Percentiles rank a stretch among this genome's conserved stretches.
These are phyloP conservation scores for Tarsius wallacei DNA, from an alignment of 2,797 vertebrate genomes.

Conservation along the genomic window DNA sequence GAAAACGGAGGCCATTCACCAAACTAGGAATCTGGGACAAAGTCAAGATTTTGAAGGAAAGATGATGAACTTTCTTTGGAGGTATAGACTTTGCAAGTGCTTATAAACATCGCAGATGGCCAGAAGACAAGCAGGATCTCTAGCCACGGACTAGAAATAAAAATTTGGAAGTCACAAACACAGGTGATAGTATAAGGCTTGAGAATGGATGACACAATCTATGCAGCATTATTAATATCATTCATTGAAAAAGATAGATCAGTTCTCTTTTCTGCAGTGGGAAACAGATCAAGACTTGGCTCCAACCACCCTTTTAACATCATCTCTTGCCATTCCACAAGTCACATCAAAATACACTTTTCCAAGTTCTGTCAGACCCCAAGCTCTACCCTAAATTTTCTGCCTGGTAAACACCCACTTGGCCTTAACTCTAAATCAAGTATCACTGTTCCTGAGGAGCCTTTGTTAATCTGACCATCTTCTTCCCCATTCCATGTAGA, in stretches of 20 bases:
- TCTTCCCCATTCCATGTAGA: neutral
- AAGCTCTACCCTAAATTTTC: conserved; percentile 12
- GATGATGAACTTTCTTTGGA: neutral
- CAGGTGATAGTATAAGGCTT: neutral
- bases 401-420: conserved; percentile 10
- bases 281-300: conserved; percentile 12
- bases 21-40: neutral
- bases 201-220: neutral
- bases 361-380: conserved; percentile 32
- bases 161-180: neutral
- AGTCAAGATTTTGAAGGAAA: conserved; percentile 58
- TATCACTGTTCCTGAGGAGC: neutral
- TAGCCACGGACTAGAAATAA: neutral
- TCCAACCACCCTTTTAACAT: neutral
- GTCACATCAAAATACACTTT: conserved; percentile 54
- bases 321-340: conserved; percentile 23
- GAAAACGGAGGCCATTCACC: neutral
- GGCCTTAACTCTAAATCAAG: conserved; percentile 40
- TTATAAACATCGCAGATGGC: neutral
- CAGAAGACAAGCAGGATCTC: neutral
- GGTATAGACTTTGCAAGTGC: neutral
- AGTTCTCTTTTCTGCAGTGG: neutral
- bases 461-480: conserved; percentile 2
- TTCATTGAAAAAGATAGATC: neutral
- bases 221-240: neutral